Evolutionary conservation across 2,888 invertebrate species (phyloP).

Genomic region (Pristionchus japonicus): DNA sequence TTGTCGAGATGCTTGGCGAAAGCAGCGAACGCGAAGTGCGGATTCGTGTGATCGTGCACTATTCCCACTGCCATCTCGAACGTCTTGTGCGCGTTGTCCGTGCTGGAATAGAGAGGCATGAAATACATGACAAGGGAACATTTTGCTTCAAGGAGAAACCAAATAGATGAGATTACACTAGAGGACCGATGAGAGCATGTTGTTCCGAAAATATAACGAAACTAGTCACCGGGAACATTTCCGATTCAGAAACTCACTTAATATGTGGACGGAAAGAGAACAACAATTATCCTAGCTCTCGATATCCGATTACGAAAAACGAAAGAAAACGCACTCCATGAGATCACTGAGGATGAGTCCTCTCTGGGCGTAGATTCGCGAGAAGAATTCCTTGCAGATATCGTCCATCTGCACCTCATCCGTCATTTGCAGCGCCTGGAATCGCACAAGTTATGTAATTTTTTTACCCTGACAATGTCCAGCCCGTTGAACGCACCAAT

Average conservation of each 20-base stretch:
- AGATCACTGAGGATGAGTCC: background rate
- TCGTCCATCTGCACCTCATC: conserved; percentile 25
- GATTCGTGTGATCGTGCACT: background rate
- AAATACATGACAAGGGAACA: no score
- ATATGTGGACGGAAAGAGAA: no score
- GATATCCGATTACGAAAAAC: no score
- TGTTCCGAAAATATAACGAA: no score
- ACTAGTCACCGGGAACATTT: no score
- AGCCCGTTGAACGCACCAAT: no score
- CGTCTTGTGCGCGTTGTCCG: background rate
- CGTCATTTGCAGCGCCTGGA: conserved; percentile 36
- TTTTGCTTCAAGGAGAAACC: no score
- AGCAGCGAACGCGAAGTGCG: background rate
- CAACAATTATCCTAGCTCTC: no score
- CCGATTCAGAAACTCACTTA: no score
- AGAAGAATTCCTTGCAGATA: conserved; percentile 35
- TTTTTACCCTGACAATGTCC: no score
- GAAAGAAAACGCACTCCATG: background rate
- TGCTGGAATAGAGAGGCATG: background rate
- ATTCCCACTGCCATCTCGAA: background rate
- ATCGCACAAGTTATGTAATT: background rate
- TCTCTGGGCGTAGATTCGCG: conserved; percentile 30
- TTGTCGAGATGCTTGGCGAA: conserved; percentile 41
- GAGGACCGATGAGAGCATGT: no score
- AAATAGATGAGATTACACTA: no score